Conservation (phyloP, 2,888 invertebrate genomes). For the Drosophila colorata region DNA sequence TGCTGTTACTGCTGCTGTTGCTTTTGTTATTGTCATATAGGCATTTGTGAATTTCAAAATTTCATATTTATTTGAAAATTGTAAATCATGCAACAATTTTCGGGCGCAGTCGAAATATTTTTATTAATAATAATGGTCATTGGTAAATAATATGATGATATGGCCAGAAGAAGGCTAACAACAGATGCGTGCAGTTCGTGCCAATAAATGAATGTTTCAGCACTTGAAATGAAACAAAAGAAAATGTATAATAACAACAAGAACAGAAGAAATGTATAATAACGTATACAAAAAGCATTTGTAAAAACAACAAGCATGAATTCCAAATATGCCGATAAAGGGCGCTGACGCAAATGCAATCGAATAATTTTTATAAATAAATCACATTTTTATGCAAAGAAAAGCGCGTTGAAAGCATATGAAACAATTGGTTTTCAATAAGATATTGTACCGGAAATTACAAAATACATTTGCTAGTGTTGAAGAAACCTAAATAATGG, state of each 20-base stretch:
- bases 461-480: conserved; percentile 1
- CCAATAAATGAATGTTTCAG: conserved; percentile 69
- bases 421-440: conserved; percentile 10
- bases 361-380: conserved; percentile 51
- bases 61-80: conserved; percentile 4
- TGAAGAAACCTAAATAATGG: not conserved
- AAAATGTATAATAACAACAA: conserved; percentile 23
- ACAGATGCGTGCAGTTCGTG: conserved; percentile 71
- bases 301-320: conserved; percentile 53
- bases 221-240: conserved; percentile 48
- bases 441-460: not conserved
- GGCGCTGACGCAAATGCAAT: conserved; percentile 66
- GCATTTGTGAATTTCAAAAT: conserved; percentile 16
- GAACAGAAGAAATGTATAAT: conserved; percentile 5
- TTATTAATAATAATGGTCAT: conserved; percentile 31
- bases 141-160: conserved; percentile 49
- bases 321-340: conserved; percentile 54
- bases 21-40: conserved; percentile 16
- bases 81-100: conserved; percentile 2
- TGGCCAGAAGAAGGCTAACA: conserved; percentile 26
- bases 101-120: conserved; percentile 34
- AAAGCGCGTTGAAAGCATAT: not conserved
- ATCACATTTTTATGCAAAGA: conserved; percentile 43
- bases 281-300: conserved; percentile 57
- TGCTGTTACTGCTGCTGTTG: conserved; percentile 15